Evolutionary conservation across 2,113 vertebrate genomes (phyloP), one percentile per base, ranked within the genome.

Genomic region (Talpa occidentalis): DNA sequence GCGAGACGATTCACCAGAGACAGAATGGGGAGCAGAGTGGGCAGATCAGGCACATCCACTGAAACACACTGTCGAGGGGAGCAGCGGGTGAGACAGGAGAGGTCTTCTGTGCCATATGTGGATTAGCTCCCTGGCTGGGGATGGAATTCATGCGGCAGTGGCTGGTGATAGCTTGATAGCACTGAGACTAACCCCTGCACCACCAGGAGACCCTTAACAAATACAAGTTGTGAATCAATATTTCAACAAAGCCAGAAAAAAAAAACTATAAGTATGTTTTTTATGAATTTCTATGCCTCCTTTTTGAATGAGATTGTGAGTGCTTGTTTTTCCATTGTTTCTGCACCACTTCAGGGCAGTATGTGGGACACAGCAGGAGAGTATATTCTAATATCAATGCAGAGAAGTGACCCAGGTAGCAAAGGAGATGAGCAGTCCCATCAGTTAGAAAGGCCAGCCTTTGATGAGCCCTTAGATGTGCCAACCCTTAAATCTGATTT

Each of bases 401-500:
- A 80, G 10, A 24, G 52, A 92, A 90, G 89, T 70, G 88, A 79
- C 9, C 96, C 19, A 35, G 66, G 56, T 69, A 97, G 86, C 54
- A 91, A 93, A 85, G 21, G 16, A 80, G 83, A 76, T 73, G 81
- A 93, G 69, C 56, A 88, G 56, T 70, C 24, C 72, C 26, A 8
- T 22, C 9, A 30, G 32, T 93, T 79, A 91, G 52, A 94, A 94
- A 95, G 47, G 26, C 40, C 91, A 81, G n/a, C 26, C 44, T 97
- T 94, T 93, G 87, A 96, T 94, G 91, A 81, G 10, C 2, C 32
- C 4, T 30, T 81, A 72, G 67, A 30, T 44, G 26, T 62, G 89
- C 69, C 24, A 62, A 88, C 28, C 35, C 47, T 96, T 72, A 97
- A 67, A 93, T 88, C 42, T 76, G 47, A 95, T 64, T 70, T 47